Conservation (phyloP, 2,797 vertebrate genomes). For the Parauchenoglanis punctatus region DNA sequence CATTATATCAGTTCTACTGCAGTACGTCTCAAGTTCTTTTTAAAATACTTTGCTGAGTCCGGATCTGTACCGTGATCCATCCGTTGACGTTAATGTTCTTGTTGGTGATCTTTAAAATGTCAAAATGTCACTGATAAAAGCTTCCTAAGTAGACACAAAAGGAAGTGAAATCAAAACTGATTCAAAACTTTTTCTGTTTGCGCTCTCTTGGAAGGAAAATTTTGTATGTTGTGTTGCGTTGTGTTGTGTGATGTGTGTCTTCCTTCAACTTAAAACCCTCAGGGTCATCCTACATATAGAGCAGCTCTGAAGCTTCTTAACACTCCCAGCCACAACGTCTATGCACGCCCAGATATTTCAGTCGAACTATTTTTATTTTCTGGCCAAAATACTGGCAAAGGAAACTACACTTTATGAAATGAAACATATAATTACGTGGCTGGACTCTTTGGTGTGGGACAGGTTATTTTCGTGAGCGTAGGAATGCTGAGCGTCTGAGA, state of each 20-base stretch:
- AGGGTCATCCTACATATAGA: conserved; percentile 51
- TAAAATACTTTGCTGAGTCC: neutral
- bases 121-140: neutral
- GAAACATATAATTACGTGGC: conserved; percentile 36
- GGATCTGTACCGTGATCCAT: neutral
- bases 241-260: conserved; percentile 19
- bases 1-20: neutral
- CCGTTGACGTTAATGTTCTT: neutral
- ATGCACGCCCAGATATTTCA: conserved; percentile 33
- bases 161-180: neutral
- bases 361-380: conserved; percentile 31
- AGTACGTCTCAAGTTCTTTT: neutral
- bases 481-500: conserved; percentile 38
- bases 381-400: neutral
- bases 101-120: neutral
- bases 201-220: neutral
- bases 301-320: conserved; percentile 5
- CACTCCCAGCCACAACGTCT: neutral
- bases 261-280: conserved; percentile 41
- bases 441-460: conserved; percentile 30
- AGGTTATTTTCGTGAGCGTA: conserved; percentile 35
- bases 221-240: neutral
- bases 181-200: neutral
- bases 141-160: neutral
- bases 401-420: neutral